Base-by-base conservation (phyloP, 2,113 vertebrate species). In the Sinocyclocheilus anophthalmus region DNA sequence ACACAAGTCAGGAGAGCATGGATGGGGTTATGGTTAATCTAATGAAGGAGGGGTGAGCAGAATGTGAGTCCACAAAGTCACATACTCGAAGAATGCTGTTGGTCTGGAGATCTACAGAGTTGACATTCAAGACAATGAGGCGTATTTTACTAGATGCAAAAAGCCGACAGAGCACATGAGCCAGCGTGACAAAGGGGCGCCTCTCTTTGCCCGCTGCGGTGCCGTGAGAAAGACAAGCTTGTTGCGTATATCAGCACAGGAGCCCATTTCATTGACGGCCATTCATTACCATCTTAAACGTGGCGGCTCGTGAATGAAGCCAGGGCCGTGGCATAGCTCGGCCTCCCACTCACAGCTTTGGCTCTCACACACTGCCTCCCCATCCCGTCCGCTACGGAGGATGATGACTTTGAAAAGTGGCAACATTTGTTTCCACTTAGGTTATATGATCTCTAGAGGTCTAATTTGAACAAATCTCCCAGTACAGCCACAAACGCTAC, bases 211-310 rank as follows among this genome's bases (percentile, higher is more conserved):
- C 88, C 85, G 84, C 93, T 91, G 95, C 94, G 93, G 87, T 93
- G 93, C 92, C 90, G 93, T 93, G 94, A 98, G 96, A 99, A 97
- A 95, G 96, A 94, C 90, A 92, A 92, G 92, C 94, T 96, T 96
- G 96, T 96, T 95, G 93, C 93, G 95, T 92, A 90, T 94, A 93
- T 94, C 91, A 91, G 93, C 87, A 92, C 93, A 90, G 94, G 95
- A 96, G 94, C 96, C 95, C 94, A 95, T 95, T 96, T 95, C 97
- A 96, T 95, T 95, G 95, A 96, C 94, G 93, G 92, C 94, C 96
- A 96, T 97, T 97, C 95, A 96, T 96, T 96, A 96, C 94, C 96
- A 96, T 95, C 95, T 94, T 95, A 95, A 96, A 96, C 96, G 94
- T 94, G 96, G 95, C 88, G 92, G 93, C 94, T 94, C 90, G 93